Conservation (phyloP, 2,888 invertebrate species). For the Agelastica alni region DNA sequence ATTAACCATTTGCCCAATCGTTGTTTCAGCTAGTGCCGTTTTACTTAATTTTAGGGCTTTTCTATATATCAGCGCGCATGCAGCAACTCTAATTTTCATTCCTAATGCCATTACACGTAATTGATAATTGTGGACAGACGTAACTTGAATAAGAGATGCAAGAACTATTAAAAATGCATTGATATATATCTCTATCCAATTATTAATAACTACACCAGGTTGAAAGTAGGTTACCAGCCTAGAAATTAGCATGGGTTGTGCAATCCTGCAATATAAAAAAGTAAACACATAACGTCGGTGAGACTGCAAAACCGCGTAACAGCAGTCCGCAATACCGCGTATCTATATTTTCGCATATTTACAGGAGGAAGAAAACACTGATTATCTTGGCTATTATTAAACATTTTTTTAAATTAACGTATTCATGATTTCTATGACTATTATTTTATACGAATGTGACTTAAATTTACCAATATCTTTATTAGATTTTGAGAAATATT, state of each 20-base stretch:
- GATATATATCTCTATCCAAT: slow-evolving; percentile 67
- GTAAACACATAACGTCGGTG: too few species aligned
- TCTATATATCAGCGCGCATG: slow-evolving; percentile 81
- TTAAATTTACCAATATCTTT: too few species aligned
- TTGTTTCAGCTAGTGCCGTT: slow-evolving; percentile 37
- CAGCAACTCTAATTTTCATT: slow-evolving; percentile 81
- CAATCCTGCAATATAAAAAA: slow-evolving; percentile 37
- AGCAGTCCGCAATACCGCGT: too few species aligned
- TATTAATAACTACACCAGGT: slow-evolving; percentile 53
- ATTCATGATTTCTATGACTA: too few species aligned
- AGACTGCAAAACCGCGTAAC: too few species aligned
- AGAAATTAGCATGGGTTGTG: slow-evolving; percentile 41
- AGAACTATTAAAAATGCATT: slow-evolving; percentile 73
- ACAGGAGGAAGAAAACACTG: too few species aligned
- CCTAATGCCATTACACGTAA: slow-evolving; percentile 80
- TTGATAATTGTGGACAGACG: slow-evolving; percentile 76
- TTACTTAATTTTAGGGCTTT: slow-evolving; percentile 39
- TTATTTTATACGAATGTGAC: too few species aligned
- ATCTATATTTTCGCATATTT: too few species aligned
- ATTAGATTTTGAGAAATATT: too few species aligned
- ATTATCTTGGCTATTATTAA: too few species aligned
- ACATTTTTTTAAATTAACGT: too few species aligned
- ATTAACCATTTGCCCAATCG: slow-evolving; percentile 43
- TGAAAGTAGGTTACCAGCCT: slow-evolving; percentile 66
- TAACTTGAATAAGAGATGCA: slow-evolving; percentile 53